phyloP scores from a whole-genome alignment of 1,140 invertebrate species.

The Uloborus diversus region DNA sequence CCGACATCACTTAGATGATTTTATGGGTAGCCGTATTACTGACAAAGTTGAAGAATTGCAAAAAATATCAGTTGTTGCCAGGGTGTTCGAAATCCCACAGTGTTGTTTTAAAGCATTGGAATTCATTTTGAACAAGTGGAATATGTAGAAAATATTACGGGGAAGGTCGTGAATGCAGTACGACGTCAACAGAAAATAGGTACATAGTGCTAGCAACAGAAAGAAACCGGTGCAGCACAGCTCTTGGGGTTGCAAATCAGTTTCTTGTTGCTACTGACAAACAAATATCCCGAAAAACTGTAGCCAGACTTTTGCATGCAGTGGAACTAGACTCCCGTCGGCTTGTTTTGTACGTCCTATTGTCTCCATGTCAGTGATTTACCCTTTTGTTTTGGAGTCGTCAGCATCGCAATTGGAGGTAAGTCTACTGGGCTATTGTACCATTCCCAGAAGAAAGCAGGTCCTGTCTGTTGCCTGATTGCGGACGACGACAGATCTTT shows the following conservation, averaged over 20 bases:
- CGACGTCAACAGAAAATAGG: neutral
- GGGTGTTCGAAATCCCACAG: neutral
- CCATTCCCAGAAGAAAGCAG: neutral
- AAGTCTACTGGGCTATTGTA: neutral
- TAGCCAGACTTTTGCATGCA: too few relatives aligned
- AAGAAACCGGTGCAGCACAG: neutral
- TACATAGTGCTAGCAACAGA: neutral
- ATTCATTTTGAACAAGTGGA: neutral
- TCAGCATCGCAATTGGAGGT: neutral
- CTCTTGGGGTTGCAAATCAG: neutral
- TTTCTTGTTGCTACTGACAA: neutral
- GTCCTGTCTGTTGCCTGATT: neutral
- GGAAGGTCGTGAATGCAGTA: neutral
- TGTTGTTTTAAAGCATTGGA: too few relatives aligned
- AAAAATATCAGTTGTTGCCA: neutral
- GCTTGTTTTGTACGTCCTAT: neutral
- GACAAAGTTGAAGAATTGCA: neutral
- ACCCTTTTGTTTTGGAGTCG: neutral
- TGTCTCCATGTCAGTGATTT: neutral
- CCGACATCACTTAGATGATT: neutral
- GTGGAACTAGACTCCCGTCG: too few relatives aligned
- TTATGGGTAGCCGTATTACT: neutral
- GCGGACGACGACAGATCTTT: neutral
- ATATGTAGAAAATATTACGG: neutral
- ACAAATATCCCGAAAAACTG: neutral